Evolutionary conservation across 1,140 invertebrate genomes (phyloP), one percentile per base, ranked within the genome.

Genomic region (Pinna nobilis): DNA sequence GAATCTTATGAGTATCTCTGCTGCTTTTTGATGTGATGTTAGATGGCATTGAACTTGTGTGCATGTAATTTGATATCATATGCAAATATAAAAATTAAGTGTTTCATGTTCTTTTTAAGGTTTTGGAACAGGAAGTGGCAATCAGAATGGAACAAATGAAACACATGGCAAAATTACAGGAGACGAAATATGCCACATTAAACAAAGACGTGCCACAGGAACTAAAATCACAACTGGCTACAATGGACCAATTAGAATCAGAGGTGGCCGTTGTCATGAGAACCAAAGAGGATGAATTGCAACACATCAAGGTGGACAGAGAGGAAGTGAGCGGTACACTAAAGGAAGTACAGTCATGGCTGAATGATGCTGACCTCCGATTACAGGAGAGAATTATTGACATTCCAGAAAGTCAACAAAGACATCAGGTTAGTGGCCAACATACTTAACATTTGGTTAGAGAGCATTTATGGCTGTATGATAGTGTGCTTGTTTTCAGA

Each of bases 401-500:
- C 66, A 72, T 87, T 9, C 61, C 73, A 35, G 79, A 84, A 39
- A 77, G 74, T 50, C 69, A 65, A 18, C 37, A 57, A 4, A 77
- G 64, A 66, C 85, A 87, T 65, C 70, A 87, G 80, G 85, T 86
- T 30, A 67, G 79, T 23, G n/a, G 23, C 18, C 23, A 49, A 49
- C 23, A n/a, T 7, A 49, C 44, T 49, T 3, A n/a, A 49, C 23
- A 7, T n/a, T n/a, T n/a, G n/a, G n/a, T n/a, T n/a, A n/a, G n/a
- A n/a, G n/a, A n/a, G n/a, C n/a, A n/a, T n/a, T n/a, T n/a, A n/a
- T n/a, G n/a, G n/a, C n/a, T n/a, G n/a, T n/a, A n/a, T n/a, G n/a
- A n/a, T n/a, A n/a, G n/a, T n/a, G n/a, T n/a, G n/a, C n/a, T n/a
- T n/a, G n/a, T n/a, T n/a, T n/a, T n/a, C n/a, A n/a, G n/a, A n/a